These are phyloP conservation scores for Prostheceraeus crozeri DNA, from an alignment of 2,888 invertebrate genomes.

Conservation along the genomic window DNA sequence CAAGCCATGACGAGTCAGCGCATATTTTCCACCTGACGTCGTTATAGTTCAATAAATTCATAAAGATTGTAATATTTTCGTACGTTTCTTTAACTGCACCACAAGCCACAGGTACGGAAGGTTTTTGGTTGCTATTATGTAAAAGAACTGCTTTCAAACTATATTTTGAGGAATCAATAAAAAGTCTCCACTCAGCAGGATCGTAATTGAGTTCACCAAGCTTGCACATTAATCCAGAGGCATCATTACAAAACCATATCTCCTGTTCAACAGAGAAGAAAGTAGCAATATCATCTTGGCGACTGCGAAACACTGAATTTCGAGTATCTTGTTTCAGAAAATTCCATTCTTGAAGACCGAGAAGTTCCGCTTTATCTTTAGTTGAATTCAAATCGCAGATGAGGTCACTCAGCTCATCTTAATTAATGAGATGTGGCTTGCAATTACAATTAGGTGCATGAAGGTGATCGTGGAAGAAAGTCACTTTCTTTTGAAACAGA, in stretches of 20 bases:
- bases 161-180: slow-evolving; percentile 39
- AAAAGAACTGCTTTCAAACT: slow-evolving; percentile 40
- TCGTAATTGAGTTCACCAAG: slow-evolving; percentile 33
- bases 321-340: slow-evolving; percentile 32
- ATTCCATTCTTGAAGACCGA: slow-evolving; percentile 38
- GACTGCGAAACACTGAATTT: slow-evolving; percentile 35
- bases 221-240: slow-evolving; percentile 34
- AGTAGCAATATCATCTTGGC: slow-evolving; percentile 26
- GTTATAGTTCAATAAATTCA: no score
- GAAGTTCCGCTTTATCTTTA: slow-evolving; percentile 38
- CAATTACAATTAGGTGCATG: no score
- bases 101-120: slow-evolving; percentile 13
- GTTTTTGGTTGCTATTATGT: slow-evolving; percentile 37
- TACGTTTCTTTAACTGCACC: no score
- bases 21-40: no score
- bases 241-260: slow-evolving; percentile 36
- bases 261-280: slow-evolving; percentile 36
- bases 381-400: slow-evolving; percentile 28
- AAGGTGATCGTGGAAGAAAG: no score
- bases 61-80: no score
- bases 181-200: slow-evolving; percentile 37
- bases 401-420: no score
- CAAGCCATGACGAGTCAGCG: no score
- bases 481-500: no score
- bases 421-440: no score